Conservation (phyloP, 2,888 invertebrate species). For the Heliconius ethilla region DNA sequence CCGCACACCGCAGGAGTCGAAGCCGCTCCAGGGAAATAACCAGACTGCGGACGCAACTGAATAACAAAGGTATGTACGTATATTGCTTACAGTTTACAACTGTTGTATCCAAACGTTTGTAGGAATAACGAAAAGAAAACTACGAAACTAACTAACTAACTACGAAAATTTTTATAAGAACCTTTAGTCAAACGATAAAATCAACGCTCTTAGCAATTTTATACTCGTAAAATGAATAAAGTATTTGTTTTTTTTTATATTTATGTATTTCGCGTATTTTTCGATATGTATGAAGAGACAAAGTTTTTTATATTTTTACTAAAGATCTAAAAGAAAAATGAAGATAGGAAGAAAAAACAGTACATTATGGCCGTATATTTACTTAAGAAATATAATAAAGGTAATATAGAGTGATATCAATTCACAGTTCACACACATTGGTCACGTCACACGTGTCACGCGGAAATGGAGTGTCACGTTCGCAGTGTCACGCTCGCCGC, state of each 20-base stretch:
- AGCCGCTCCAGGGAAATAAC: slow-evolving; percentile 70
- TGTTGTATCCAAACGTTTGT: not conserved
- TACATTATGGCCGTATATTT: not conserved
- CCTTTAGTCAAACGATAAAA: not conserved
- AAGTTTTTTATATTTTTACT: not conserved
- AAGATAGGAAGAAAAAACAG: not conserved
- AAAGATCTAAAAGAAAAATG: not conserved
- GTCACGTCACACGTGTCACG: slow-evolving; percentile 2
- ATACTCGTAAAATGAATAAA: not conserved
- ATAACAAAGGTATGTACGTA: slow-evolving; percentile 64
- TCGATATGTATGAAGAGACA: not conserved
- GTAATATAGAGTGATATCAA: not conserved
- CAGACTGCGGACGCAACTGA: slow-evolving; percentile 68
- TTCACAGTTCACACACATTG: not conserved
- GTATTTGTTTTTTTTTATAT: not conserved
- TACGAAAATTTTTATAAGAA: not conserved
- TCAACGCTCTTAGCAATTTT: not conserved
- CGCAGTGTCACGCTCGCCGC: not conserved
- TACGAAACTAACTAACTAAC: not conserved
- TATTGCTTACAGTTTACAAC: not conserved
- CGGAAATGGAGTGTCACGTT: not conserved
- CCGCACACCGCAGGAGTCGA: slow-evolving; percentile 65
- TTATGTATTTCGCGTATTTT: not conserved
- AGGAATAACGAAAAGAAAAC: not conserved
- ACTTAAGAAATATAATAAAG: not conserved